These are phyloP conservation scores for Parochlus steinenii DNA, from an alignment of 2,888 invertebrate species.

Conservation along the genomic window DNA sequence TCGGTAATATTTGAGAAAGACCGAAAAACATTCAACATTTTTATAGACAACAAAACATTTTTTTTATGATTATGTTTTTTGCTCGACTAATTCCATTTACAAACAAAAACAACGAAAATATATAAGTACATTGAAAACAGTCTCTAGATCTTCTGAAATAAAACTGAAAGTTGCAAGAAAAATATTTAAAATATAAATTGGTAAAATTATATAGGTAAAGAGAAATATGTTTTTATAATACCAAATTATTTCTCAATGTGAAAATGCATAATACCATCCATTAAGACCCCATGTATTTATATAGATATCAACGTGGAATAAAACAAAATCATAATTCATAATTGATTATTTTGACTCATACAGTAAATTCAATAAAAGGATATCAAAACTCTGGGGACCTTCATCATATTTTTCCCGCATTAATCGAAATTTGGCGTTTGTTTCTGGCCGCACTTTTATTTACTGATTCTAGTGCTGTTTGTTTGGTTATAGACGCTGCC, in stretches of 20 bases:
- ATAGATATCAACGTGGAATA: neutral
- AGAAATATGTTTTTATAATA: constrained; percentile 3
- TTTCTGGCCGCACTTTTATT: no score
- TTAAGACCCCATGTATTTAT: neutral
- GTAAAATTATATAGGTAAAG: neutral
- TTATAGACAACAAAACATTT: neutral
- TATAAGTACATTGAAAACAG: neutral
- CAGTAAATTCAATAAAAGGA: no score
- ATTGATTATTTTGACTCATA: no score
- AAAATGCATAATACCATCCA: neutral
- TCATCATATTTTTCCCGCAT: no score
- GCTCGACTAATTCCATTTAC: neutral
- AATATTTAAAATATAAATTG: neutral
- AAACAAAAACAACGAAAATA: neutral
- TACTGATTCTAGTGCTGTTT: no score
- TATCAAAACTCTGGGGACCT: no score
- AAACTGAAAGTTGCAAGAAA: neutral
- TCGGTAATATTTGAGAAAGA: neutral
- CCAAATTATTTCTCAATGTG: constrained; percentile 3
- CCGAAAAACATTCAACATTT: neutral
- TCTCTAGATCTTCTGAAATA: neutral
- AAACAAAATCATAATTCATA: no score
- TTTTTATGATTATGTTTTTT: neutral
- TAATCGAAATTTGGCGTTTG: no score
- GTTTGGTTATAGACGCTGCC: no score